Evolutionary conservation across 2,888 invertebrate genomes (phyloP).

Genomic region (Orchestes rusci): DNA sequence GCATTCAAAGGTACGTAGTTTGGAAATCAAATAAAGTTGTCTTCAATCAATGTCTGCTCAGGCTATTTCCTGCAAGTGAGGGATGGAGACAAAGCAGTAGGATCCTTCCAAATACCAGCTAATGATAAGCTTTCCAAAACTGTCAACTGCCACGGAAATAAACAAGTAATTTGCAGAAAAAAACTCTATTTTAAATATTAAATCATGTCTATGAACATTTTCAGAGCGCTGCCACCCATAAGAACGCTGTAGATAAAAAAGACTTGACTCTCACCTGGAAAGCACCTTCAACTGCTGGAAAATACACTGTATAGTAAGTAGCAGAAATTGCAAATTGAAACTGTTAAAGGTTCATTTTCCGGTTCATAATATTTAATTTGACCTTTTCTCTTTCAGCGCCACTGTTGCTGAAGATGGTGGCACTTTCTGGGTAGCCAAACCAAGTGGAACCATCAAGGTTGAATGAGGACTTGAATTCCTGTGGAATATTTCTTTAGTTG

Average conservation of each 20-base stretch:
- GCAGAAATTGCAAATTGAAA: not conserved
- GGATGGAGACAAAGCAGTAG: constrained; percentile 53
- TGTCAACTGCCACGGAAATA: constrained; percentile 48
- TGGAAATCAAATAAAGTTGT: too few species aligned
- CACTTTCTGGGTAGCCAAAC: constrained; percentile 63
- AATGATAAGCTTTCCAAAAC: constrained; percentile 48
- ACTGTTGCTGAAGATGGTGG: constrained; percentile 64
- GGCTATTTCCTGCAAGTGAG: constrained; percentile 61
- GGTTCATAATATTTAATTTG: not conserved
- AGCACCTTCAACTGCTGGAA: constrained; percentile 55
- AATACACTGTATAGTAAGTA: constrained; percentile 56
- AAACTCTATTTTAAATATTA: not conserved
- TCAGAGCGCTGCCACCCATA: constrained; percentile 64
- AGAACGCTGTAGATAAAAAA: constrained; percentile 54
- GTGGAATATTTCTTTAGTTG: too few species aligned
- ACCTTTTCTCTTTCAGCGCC: constrained; percentile 47
- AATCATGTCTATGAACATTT: constrained; percentile 24
- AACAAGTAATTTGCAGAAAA: constrained; percentile 45
- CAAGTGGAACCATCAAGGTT: constrained; percentile 55
- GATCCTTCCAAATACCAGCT: constrained; percentile 52
- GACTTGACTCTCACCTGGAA: constrained; percentile 56
- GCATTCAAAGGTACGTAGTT: constrained; percentile 54
- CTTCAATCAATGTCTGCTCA: too few species aligned
- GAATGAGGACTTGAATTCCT: too few species aligned
- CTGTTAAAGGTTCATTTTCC: not conserved